Conservation (phyloP, 2,797 vertebrate species). For the Pipistrellus kuhlii region DNA sequence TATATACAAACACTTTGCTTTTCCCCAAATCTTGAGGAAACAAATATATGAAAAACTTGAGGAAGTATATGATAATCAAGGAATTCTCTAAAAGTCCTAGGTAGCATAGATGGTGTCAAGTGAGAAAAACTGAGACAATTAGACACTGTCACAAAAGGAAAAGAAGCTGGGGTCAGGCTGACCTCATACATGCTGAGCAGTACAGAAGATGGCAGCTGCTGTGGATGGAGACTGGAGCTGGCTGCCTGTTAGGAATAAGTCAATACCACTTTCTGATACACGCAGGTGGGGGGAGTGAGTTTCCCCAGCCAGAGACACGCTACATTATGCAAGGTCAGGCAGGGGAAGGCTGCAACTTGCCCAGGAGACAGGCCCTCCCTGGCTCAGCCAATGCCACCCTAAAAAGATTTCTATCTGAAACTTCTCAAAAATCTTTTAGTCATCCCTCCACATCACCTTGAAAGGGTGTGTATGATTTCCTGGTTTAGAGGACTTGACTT, state of each 20-base stretch:
- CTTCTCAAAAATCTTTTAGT: neutral
- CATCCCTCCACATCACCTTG: neutral
- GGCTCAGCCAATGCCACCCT: neutral
- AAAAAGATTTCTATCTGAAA: neutral
- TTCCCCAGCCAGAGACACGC: neutral
- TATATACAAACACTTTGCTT: neutral
- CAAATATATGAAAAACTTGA: neutral
- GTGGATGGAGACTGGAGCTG: neutral
- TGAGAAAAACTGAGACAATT: neutral
- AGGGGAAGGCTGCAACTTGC: neutral
- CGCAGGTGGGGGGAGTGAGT: accelerated
- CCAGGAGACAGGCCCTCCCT: neutral
- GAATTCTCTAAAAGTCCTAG: neutral
- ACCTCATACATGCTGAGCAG: neutral
- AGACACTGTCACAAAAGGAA: constrained; percentile 16
- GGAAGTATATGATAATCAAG: neutral
- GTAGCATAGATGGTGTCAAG: neutral
- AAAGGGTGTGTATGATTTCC: neutral
- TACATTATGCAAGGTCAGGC: neutral
- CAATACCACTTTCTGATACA: neutral
- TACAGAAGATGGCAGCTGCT: neutral
- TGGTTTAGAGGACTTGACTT: accelerated
- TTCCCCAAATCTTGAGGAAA: neutral
- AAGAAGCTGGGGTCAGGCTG: neutral
- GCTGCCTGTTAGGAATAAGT: neutral